Conservation (phyloP, 2,113 vertebrate genomes). For the Odocoileus virginianus region DNA sequence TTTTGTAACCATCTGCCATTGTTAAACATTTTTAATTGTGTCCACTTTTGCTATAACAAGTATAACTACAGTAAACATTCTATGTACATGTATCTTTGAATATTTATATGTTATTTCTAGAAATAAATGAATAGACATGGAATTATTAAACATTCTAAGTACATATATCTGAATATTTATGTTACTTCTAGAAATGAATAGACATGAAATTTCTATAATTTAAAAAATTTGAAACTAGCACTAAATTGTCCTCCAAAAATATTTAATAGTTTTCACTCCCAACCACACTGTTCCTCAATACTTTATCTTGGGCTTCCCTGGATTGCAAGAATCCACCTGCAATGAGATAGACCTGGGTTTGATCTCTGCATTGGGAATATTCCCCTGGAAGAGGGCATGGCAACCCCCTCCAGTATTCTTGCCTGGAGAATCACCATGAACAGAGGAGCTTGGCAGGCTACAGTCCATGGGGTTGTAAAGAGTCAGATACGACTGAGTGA, state of each 20-base stretch:
- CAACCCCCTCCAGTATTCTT: not conserved
- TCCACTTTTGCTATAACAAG: not conserved
- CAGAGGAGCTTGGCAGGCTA: not conserved
- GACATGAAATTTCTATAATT: not conserved
- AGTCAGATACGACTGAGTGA: not conserved
- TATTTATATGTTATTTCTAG: not conserved
- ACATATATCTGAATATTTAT: not conserved
- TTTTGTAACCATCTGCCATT: not conserved
- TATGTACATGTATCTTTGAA: not conserved
- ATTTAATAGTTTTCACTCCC: not conserved
- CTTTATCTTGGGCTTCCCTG: not conserved
- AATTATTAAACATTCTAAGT: not conserved
- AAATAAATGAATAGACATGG: not conserved
- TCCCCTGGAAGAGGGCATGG: not conserved
- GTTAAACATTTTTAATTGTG: not conserved
- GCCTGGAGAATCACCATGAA: not conserved
- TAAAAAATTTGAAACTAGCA: not conserved
- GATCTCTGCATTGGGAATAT: not conserved
- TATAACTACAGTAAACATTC: not conserved
- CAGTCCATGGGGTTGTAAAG: not conserved
- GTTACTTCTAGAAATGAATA: not conserved
- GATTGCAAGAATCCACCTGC: not conserved
- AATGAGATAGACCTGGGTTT: not conserved
- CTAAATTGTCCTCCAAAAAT: not conserved
- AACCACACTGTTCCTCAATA: not conserved